A percentile compares a stretch with the other conserved stretches of the same genome.
phyloP scores from a whole-genome alignment of 2,113 vertebrate species.

The Gobio gobio region DNA sequence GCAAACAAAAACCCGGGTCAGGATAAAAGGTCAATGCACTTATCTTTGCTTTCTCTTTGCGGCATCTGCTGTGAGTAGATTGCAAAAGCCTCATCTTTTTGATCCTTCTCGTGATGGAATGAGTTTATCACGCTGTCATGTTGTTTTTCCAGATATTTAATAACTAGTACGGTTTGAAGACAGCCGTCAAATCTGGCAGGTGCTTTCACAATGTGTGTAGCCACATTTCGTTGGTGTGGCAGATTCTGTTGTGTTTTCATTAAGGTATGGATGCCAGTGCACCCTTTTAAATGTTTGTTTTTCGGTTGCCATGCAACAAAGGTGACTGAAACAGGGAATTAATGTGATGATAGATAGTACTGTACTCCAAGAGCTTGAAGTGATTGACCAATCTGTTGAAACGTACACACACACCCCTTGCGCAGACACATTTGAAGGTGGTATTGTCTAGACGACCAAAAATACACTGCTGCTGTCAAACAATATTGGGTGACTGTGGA shows the following conservation, averaged over 20 bases:
- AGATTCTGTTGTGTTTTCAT: background rate
- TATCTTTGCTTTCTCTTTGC: background rate
- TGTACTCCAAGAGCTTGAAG: background rate
- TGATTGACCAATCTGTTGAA: conserved; percentile 8
- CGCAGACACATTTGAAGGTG: background rate
- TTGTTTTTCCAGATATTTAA: conserved; percentile 26
- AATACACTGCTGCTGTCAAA: background rate
- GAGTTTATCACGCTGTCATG: background rate
- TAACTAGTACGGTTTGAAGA: background rate
- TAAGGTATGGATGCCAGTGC: background rate
- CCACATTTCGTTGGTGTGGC: conserved; percentile 17
- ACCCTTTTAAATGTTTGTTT: conserved; percentile 18
- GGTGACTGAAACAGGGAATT: background rate
- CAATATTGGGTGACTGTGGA: background rate
- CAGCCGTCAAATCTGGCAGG: background rate
- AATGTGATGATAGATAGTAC: background rate
- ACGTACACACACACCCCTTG: background rate
- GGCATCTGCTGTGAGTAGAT: background rate
- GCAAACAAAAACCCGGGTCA: background rate
- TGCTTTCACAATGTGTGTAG: conserved; percentile 4
- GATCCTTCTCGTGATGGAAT: background rate
- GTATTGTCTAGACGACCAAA: background rate
- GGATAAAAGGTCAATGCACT: background rate
- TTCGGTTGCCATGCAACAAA: conserved; percentile 20
- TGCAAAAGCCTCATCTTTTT: background rate